Conservation (phyloP, 2,888 invertebrate genomes). For the Zhuqinia jingwanae region DNA sequence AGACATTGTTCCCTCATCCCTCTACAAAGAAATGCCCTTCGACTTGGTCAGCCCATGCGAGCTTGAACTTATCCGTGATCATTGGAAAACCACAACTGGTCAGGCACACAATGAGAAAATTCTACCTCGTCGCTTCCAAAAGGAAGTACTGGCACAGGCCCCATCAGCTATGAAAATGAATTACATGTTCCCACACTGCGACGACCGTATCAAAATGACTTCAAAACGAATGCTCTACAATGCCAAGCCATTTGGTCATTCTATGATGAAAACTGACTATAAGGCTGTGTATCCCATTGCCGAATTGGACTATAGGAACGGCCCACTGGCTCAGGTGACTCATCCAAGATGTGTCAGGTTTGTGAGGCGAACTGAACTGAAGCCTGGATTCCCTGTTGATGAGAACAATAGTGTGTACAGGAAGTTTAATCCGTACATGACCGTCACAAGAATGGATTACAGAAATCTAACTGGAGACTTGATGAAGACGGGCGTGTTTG, state of each 20-base stretch:
- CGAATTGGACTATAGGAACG: constrained; percentile 43
- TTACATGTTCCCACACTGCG: constrained; percentile 25
- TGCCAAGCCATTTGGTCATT: constrained; percentile 13
- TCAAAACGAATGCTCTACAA: constrained; percentile 3
- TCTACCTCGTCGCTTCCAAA: not conserved
- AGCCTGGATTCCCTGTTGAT: constrained; percentile 31
- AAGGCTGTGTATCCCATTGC: constrained; percentile 6
- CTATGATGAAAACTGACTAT: constrained; percentile 17
- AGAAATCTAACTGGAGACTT: not conserved
- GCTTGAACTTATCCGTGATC: not conserved
- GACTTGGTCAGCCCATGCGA: constrained; percentile 24
- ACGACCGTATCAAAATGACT: constrained; percentile 20
- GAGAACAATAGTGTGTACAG: constrained; percentile 1
- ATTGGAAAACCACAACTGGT: constrained; percentile 53
- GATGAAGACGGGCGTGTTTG: not conserved
- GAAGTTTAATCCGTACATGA: constrained; percentile 48
- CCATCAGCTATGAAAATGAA: constrained; percentile 6
- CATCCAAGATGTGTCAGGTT: constrained; percentile 22
- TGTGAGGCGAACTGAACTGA: constrained; percentile 32
- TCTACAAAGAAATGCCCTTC: constrained; percentile 28
- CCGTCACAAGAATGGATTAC: constrained; percentile 18
- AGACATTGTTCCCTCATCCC: constrained; percentile 24
- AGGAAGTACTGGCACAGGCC: not conserved
- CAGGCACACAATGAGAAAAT: constrained; percentile 30
- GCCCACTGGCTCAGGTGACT: constrained; percentile 22